Conservation (phyloP, 2,888 invertebrate genomes). For the Eupeodes luniger region DNA sequence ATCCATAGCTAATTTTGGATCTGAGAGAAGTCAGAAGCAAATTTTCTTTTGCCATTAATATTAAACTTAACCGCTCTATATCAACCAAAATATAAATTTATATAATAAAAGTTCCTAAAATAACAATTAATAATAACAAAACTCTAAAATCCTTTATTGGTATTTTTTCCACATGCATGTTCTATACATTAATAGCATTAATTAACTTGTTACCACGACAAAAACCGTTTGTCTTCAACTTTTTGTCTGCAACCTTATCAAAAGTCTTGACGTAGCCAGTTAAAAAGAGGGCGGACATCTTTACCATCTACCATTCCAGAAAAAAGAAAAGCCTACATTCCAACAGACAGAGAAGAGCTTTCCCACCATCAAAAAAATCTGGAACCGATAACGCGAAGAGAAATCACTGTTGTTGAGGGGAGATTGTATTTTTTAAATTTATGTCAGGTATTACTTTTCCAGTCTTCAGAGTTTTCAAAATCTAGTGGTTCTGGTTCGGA, state of each 20-base stretch:
- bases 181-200: not conserved
- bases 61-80: no score
- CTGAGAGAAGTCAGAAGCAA: no score
- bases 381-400: conserved; percentile 78
- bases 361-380: conserved; percentile 80
- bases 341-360: conserved; percentile 81
- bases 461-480: conserved; percentile 80
- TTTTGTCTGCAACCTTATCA: conserved; percentile 29
- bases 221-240: not conserved
- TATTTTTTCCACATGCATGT: not conserved
- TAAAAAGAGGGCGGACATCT: conserved; percentile 79
- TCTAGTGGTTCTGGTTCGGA: conserved; percentile 83
- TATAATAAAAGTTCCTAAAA: not conserved
- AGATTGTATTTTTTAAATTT: not conserved
- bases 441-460: not conserved
- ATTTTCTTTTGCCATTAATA: no score
- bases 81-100: no score
- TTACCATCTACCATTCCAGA: conserved; percentile 81
- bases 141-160: not conserved
- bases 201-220: conserved; percentile 6
- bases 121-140: not conserved
- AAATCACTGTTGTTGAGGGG: conserved; percentile 82
- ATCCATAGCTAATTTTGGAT: no score
- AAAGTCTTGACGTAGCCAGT: conserved; percentile 79
- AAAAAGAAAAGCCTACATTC: conserved; percentile 80